Conservation (phyloP, 2,888 invertebrate genomes). For the Mythimna vitellina region DNA sequence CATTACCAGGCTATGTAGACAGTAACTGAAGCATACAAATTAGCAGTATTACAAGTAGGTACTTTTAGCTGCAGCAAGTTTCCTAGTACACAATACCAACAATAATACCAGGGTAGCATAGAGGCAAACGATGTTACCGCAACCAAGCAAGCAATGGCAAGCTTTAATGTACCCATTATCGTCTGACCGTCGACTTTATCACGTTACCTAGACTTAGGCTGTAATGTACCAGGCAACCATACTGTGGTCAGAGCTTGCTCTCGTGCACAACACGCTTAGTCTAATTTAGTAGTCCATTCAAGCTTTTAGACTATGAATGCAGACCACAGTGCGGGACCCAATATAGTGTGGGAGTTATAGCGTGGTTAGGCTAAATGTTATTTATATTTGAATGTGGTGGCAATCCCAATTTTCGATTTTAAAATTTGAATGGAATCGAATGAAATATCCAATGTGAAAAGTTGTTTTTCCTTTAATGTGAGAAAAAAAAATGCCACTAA, state of each 20-base stretch:
- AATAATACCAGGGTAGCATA: conserved; percentile 23
- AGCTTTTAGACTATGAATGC: conserved; percentile 20
- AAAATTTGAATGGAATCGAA: not conserved
- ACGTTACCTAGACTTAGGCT: conserved; percentile 25
- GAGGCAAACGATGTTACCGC: conserved; percentile 3
- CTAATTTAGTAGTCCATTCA: conserved; percentile 40
- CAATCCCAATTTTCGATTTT: not conserved
- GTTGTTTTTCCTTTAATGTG: not conserved
- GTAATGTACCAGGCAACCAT: conserved; percentile 34
- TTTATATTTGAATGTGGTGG: conserved; percentile 7
- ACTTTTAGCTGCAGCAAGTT: not conserved
- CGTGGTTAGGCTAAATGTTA: not conserved
- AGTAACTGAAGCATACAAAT: not conserved
- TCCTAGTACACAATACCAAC: not conserved
- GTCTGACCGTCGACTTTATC: conserved; percentile 14
- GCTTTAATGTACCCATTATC: conserved; percentile 17
- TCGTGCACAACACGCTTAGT: conserved; percentile 6
- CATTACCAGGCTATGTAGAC: no score
- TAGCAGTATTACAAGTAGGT: not conserved
- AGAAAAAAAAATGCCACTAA: not conserved
- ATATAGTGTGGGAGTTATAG: conserved; percentile 10
- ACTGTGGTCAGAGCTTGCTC: conserved; percentile 23
- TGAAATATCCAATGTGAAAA: not conserved
- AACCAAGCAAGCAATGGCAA: conserved; percentile 19
- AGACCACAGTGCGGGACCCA: conserved; percentile 13